These are phyloP conservation scores for Drosophila rhopaloa DNA, from an alignment of 1,140 invertebrate genomes.

Conservation along the genomic window DNA sequence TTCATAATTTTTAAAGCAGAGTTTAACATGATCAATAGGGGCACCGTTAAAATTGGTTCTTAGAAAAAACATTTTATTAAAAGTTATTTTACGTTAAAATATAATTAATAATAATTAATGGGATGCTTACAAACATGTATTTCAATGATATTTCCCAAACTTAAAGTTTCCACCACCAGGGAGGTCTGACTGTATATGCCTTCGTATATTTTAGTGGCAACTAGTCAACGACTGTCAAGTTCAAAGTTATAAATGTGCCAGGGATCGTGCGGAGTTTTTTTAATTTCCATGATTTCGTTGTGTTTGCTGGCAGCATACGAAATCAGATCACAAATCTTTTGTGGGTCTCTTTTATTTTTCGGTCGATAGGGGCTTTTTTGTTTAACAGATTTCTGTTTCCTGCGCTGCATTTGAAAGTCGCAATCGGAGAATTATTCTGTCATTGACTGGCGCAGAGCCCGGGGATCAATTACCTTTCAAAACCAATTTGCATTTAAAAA, in stretches of 20 bases:
- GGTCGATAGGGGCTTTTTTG: not conserved
- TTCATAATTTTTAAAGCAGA: no score
- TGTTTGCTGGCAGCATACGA: conserved; percentile 55
- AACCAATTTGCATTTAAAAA: conserved; percentile 81
- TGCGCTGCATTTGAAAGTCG: conserved; percentile 71
- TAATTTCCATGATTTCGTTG: conserved; percentile 58
- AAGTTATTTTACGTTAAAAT: no score
- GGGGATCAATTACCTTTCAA: conserved; percentile 80
- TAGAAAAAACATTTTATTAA: no score
- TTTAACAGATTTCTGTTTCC: conserved; percentile 48
- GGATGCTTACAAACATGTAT: no score
- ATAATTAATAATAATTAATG: no score
- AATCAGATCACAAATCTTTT: conserved; percentile 52
- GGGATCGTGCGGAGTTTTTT: conserved; percentile 70
- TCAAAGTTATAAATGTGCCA: conserved; percentile 76
- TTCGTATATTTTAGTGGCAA: conserved; percentile 6
- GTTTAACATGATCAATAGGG: no score
- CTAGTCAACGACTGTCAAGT: conserved; percentile 62
- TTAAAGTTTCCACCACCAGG: not conserved
- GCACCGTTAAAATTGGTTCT: no score
- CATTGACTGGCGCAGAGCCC: conserved; percentile 41
- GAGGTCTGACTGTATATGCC: conserved; percentile 15
- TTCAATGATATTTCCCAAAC: not conserved
- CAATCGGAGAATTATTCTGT: conserved; percentile 75
- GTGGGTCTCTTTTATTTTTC: conserved; percentile 29